Conservation (phyloP, 2,888 invertebrate species). For the Ditylenchus weischeri region DNA sequence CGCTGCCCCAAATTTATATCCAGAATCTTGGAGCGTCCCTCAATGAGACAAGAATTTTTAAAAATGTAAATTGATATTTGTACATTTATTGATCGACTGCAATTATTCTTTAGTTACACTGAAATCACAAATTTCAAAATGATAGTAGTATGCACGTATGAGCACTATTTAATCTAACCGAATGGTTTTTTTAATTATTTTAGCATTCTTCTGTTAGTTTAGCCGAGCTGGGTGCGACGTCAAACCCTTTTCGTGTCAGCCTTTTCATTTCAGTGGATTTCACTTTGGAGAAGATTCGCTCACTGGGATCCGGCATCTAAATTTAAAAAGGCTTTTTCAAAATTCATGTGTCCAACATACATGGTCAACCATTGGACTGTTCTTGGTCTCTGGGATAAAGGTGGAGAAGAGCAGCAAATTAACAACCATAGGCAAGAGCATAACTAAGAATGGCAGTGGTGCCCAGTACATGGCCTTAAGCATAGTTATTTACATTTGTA, state of each 20-base stretch:
- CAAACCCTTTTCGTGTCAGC: constrained; percentile 1
- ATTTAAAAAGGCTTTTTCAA: too few relatives aligned
- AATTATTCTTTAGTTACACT: too few relatives aligned
- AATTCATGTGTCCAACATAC: constrained; percentile 32
- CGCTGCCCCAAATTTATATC: too few relatives aligned
- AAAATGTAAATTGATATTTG: too few relatives aligned
- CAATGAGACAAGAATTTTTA: too few relatives aligned
- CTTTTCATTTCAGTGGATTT: background rate
- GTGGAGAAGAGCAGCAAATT: constrained; percentile 40
- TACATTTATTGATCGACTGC: too few relatives aligned
- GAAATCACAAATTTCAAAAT: too few relatives aligned
- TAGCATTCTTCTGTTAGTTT: constrained; percentile 11
- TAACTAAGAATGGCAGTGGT: constrained; percentile 45
- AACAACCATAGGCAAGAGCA: constrained; percentile 39
- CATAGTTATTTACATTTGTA: background rate
- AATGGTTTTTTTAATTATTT: too few relatives aligned
- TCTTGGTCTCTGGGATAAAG: constrained; percentile 51
- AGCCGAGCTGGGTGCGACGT: constrained; percentile 10
- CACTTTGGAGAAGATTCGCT: constrained; percentile 6
- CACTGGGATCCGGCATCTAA: constrained; percentile 23
- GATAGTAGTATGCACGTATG: too few relatives aligned
- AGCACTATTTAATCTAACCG: too few relatives aligned
- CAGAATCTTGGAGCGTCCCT: too few relatives aligned
- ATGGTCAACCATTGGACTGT: constrained; percentile 42
- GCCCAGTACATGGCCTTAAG: constrained; percentile 41